These are phyloP conservation scores for Eulemur rufifrons DNA, from an alignment of 2,113 vertebrate genomes.

Conservation along the genomic window DNA sequence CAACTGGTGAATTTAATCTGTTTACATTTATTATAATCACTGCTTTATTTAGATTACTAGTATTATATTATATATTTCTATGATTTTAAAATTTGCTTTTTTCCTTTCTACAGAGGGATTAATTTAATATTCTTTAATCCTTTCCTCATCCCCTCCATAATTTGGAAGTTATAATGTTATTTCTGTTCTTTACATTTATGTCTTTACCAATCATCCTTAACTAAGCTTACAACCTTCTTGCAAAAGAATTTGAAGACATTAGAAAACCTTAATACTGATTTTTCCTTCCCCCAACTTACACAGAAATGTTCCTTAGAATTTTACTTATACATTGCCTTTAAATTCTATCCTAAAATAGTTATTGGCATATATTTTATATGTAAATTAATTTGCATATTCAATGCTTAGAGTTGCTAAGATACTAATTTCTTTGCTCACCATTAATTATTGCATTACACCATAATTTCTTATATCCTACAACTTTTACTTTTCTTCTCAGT, in stretches of 20 bases:
- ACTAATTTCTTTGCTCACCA: background rate
- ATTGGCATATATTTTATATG: background rate
- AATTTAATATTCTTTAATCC: background rate
- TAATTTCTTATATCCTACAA: background rate
- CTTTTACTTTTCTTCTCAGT: background rate
- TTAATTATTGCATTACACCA: background rate
- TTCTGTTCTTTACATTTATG: background rate
- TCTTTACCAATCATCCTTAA: background rate
- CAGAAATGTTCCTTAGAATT: background rate
- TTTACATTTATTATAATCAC: conserved; percentile 11
- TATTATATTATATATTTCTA: background rate
- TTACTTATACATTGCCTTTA: background rate
- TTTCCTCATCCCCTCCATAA: background rate
- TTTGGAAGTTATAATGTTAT: background rate
- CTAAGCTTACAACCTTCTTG: background rate
- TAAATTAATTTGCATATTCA: background rate
- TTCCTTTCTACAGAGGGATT: background rate
- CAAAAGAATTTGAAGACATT: background rate
- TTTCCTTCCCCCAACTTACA: background rate
- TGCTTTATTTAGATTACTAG: background rate
- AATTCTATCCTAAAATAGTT: background rate
- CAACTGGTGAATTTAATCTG: conserved; percentile 11
- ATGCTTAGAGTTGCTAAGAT: background rate
- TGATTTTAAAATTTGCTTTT: background rate
- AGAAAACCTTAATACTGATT: conserved; percentile 19